phyloP scores from a whole-genome alignment of 2,113 vertebrate genomes.

The Pedetes capensis region DNA sequence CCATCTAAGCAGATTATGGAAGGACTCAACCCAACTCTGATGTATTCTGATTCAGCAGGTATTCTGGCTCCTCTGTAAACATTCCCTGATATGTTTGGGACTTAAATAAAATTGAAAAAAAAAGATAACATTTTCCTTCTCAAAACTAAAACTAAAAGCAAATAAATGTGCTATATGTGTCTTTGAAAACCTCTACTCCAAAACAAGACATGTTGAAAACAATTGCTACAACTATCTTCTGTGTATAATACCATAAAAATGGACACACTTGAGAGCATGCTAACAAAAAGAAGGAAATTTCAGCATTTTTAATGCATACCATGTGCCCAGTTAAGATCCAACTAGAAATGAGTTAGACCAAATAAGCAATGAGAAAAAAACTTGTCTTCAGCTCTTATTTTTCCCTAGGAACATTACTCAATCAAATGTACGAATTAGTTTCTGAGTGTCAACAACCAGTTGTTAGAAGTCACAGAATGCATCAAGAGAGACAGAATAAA shows the following conservation, averaged over 20 bases:
- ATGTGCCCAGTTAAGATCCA: not conserved
- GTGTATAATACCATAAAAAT: not conserved
- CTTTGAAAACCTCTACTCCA: not conserved
- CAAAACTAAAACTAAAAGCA: not conserved
- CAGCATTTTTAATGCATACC: conserved; percentile 23
- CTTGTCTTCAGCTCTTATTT: not conserved
- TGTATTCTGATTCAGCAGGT: not conserved
- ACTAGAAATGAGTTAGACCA: not conserved
- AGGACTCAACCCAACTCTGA: not conserved
- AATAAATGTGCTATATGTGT: not conserved
- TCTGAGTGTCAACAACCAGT: not conserved
- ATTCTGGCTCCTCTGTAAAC: not conserved
- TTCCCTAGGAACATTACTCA: not conserved
- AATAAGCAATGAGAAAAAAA: not conserved
- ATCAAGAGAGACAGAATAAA: not conserved
- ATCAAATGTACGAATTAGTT: not conserved
- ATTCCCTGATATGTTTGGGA: not conserved
- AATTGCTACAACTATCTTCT: not conserved
- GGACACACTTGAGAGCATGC: not conserved
- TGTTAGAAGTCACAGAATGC: not conserved
- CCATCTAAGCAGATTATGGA: not conserved
- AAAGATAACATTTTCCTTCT: not conserved
- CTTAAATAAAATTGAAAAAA: not conserved
- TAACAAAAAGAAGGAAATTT: not conserved
- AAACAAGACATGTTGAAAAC: not conserved